Evolutionary conservation across 2,888 invertebrate genomes (phyloP).

Genomic region (Tethea ocularis): DNA sequence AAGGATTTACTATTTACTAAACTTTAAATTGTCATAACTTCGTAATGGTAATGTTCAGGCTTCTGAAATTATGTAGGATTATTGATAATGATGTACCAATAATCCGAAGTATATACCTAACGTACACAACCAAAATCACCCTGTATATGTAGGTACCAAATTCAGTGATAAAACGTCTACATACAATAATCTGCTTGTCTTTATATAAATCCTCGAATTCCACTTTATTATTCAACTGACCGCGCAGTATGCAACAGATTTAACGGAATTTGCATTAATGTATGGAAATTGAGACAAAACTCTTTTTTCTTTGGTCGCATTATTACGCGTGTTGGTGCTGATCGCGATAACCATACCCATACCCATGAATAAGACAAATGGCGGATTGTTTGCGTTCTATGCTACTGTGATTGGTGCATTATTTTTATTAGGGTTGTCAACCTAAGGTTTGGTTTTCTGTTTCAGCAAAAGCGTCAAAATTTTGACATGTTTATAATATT

Average conservation of each 20-base stretch:
- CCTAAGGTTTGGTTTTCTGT: neutral
- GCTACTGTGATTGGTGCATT: conserved; percentile 13
- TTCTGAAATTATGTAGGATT: too few relatives aligned
- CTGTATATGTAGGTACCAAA: too few relatives aligned
- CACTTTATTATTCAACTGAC: neutral
- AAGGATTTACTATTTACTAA: too few relatives aligned
- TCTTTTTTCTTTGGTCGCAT: conserved; percentile 17
- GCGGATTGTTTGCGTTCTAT: conserved; percentile 15
- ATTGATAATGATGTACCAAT: too few relatives aligned
- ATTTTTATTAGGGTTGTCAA: conserved; percentile 16
- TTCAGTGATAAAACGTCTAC: too few relatives aligned
- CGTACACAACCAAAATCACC: too few relatives aligned
- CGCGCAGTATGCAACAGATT: neutral
- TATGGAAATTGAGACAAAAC: conserved; percentile 18
- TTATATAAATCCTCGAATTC: neutral
- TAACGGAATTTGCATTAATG: conserved; percentile 18
- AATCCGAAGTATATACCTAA: too few relatives aligned
- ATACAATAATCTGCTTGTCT: too few relatives aligned
- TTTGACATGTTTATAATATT: too few relatives aligned
- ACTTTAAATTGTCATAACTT: too few relatives aligned
- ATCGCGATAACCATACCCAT: conserved; percentile 21
- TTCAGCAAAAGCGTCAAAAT: too few relatives aligned
- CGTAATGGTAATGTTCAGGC: too few relatives aligned
- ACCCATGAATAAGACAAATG: conserved; percentile 26
- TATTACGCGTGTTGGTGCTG: conserved; percentile 14